A percentile compares a stretch with the other conserved stretches of the same genome.
These are phyloP conservation scores for Cydia amplana DNA, from an alignment of 1,140 invertebrate genomes.

Conservation along the genomic window DNA sequence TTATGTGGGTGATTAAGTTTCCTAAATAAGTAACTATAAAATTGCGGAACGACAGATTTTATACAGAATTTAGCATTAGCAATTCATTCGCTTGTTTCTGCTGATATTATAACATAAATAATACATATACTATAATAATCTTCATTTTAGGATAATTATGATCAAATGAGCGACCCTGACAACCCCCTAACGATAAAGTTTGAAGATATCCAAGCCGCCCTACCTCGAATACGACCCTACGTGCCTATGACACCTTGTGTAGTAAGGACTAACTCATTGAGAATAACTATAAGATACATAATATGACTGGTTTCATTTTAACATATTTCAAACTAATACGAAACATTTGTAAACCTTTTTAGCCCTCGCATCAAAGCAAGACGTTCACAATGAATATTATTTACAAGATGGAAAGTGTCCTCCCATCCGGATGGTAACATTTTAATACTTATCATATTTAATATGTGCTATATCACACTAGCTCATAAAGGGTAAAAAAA, in stretches of 20 bases:
- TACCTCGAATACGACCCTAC: constrained; percentile 42
- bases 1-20: too few relatives aligned
- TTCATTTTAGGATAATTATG: constrained; percentile 61
- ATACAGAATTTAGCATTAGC: too few relatives aligned
- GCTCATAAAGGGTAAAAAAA: too few relatives aligned
- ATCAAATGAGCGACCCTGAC: constrained; percentile 63
- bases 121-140: background rate
- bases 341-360: constrained; percentile 37
- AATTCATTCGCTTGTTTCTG: background rate
- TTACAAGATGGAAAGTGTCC: constrained; percentile 63
- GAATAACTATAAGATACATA: too few relatives aligned
- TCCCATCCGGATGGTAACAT: constrained; percentile 60
- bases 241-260: constrained; percentile 54
- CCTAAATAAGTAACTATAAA: too few relatives aligned
- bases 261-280: constrained; percentile 43
- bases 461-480: too few relatives aligned
- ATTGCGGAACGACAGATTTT: too few relatives aligned
- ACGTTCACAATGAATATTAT: constrained; percentile 57
- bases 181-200: constrained; percentile 56
- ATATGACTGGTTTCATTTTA: constrained; percentile 27
- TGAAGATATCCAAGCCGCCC: constrained; percentile 54
- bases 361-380: constrained; percentile 56
- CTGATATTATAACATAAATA: background rate
- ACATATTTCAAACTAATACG: background rate
- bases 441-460: background rate